Conservation (phyloP, 1,140 invertebrate species). For the Drosophila trapezifrons region DNA sequence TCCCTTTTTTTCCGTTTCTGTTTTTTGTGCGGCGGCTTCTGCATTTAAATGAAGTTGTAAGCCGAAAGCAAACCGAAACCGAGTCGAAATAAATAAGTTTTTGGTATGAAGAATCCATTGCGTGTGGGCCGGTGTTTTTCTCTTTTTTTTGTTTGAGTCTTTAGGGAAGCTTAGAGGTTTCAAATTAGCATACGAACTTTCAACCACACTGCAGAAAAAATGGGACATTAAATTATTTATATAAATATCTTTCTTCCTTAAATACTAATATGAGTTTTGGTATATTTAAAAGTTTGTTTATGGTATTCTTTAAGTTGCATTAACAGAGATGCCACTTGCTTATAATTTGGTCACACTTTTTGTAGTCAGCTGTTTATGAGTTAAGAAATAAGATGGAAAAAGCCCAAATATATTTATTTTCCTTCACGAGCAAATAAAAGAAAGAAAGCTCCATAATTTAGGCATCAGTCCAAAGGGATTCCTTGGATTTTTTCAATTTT, state of each 20-base stretch:
- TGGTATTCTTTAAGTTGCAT: too few relatives aligned
- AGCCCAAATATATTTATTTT: neutral
- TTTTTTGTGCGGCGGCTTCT: slow-evolving; percentile 29
- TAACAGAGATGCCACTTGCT: neutral
- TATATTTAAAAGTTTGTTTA: too few relatives aligned
- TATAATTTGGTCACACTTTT: neutral
- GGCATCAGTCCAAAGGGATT: too few relatives aligned
- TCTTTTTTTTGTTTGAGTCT: slow-evolving; percentile 7
- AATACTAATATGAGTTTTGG: neutral
- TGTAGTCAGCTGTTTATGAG: neutral
- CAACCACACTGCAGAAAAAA: slow-evolving; percentile 16
- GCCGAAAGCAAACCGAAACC: slow-evolving; percentile 32
- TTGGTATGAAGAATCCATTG: slow-evolving; percentile 35
- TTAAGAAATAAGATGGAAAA: neutral
- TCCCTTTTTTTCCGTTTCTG: slow-evolving; percentile 36
- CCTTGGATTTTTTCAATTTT: too few relatives aligned
- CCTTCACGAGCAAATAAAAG: too few relatives aligned
- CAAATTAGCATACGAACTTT: slow-evolving; percentile 47
- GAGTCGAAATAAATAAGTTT: slow-evolving; percentile 48
- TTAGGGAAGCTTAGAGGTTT: slow-evolving; percentile 21
- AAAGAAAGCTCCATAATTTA: too few relatives aligned
- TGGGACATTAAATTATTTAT: too few relatives aligned
- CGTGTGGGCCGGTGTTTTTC: slow-evolving; percentile 27
- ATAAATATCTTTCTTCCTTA: neutral
- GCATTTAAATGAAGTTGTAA: slow-evolving; percentile 75